Conservation (phyloP, 2,888 invertebrate species). For the Malthinus seriepunctatus region DNA sequence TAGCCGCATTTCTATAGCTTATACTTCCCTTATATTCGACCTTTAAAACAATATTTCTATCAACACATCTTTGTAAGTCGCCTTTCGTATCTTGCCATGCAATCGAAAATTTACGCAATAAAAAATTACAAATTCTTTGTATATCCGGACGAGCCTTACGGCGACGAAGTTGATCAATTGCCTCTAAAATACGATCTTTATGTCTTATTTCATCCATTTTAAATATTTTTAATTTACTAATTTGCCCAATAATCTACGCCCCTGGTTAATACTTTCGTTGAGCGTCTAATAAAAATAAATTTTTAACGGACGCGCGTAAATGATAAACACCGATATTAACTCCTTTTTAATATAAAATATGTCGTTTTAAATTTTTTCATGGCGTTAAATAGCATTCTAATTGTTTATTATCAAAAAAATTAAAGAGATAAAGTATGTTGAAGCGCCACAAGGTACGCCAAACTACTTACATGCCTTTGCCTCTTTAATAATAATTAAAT, state of each 20-base stretch:
- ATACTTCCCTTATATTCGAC: slow-evolving; percentile 87
- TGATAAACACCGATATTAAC: neutral
- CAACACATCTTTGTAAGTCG: slow-evolving; percentile 75
- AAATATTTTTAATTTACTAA: neutral
- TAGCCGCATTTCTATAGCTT: slow-evolving; percentile 82
- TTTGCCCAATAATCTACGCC: slow-evolving; percentile 12
- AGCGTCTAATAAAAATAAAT: neutral
- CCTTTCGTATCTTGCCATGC: slow-evolving; percentile 69
- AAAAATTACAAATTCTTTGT: slow-evolving; percentile 80
- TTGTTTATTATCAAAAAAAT: neutral
- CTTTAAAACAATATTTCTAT: slow-evolving; percentile 75
- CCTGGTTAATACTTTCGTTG: neutral
- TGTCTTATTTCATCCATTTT: slow-evolving; percentile 61
- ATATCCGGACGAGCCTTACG: slow-evolving; percentile 85
- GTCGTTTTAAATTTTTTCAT: neutral
- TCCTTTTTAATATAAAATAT: no score
- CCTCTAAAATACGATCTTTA: slow-evolving; percentile 78
- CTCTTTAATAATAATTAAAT: neutral
- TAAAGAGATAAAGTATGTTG: neutral
- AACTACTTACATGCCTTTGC: neutral
- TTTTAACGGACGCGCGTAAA: slow-evolving; percentile 1
- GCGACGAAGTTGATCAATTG: slow-evolving; percentile 81
- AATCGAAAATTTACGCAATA: slow-evolving; percentile 74
- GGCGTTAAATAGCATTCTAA: neutral
- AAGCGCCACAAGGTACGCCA: slow-evolving; percentile 3